Evolutionary conservation across 30 jellyfish, hydroid and myxozoan genomes (phyloP).

Genomic region (Pelagia noctiluca): DNA sequence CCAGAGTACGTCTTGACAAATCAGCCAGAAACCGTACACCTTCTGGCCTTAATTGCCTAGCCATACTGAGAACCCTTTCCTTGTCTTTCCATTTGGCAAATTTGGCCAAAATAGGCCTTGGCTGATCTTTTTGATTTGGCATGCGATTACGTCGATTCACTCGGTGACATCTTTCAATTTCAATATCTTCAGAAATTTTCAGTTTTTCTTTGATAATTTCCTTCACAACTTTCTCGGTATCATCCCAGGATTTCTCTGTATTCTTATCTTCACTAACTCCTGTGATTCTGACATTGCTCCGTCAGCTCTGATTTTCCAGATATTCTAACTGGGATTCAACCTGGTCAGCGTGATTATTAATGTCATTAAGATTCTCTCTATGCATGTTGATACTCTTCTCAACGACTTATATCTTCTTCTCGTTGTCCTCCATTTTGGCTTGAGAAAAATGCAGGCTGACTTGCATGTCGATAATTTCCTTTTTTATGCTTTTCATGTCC

Average conservation of each 20-base stretch:
- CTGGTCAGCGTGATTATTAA: background rate
- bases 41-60: background rate
- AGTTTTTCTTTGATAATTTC: constrained; percentile 17
- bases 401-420: background rate
- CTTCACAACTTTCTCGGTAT: constrained; percentile 30
- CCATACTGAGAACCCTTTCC: background rate
- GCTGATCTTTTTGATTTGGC: background rate
- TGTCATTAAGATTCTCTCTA: background rate
- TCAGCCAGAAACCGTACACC: constrained; percentile 5
- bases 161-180: constrained; percentile 30
- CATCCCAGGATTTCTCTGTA: constrained; percentile 42
- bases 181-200: constrained; percentile 2
- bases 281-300: background rate
- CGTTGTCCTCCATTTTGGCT: background rate
- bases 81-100: constrained; percentile 17
- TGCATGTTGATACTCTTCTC: background rate
- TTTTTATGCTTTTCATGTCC: background rate
- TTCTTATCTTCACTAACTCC: constrained; percentile 4
- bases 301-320: constrained; percentile 23
- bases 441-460: background rate
- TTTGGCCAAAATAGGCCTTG: constrained; percentile 19
- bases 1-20: background rate
- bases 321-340: constrained; percentile 22
- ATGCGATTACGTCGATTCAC: background rate
- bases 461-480: background rate